A percentile compares a stretch with the other conserved stretches of the same genome.
These are phyloP conservation scores for Bombus waltoni DNA, from an alignment of 1,140 invertebrate genomes.

Conservation along the genomic window DNA sequence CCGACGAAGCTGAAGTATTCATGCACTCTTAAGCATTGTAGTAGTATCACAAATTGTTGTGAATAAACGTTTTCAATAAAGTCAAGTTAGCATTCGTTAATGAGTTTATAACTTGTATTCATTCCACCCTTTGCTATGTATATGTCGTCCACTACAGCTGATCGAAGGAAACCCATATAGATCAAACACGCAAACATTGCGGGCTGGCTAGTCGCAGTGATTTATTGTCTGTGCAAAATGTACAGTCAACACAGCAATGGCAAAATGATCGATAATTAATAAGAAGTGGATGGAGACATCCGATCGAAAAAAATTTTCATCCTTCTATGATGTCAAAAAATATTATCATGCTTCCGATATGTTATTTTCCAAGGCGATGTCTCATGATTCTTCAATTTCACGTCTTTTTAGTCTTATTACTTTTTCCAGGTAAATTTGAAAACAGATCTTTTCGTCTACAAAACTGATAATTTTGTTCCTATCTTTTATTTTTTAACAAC, in stretches of 20 bases:
- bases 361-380: slow-evolving; percentile 35
- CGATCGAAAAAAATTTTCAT: slow-evolving; percentile 18
- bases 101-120: not conserved
- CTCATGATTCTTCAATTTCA: slow-evolving; percentile 25
- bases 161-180: slow-evolving; percentile 36
- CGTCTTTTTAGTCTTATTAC: slow-evolving; percentile 32
- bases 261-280: slow-evolving; percentile 30
- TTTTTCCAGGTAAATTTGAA: slow-evolving; percentile 53
- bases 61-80: too few species aligned
- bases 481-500: not conserved
- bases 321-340: slow-evolving; percentile 38
- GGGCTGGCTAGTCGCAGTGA: slow-evolving; percentile 1
- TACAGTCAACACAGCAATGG: slow-evolving; percentile 1
- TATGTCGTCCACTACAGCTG: slow-evolving; percentile 30
- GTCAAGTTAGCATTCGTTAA: too few species aligned
- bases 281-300: slow-evolving; percentile 28
- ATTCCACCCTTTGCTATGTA: slow-evolving; percentile 31
- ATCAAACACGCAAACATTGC: slow-evolving; percentile 35
- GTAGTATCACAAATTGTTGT: too few species aligned
- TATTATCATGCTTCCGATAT: slow-evolving; percentile 43
- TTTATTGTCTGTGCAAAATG: slow-evolving; percentile 26
- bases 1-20: too few species aligned
- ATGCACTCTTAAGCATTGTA: too few species aligned
- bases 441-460: not conserved
- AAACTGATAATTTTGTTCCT: not conserved